Conservation (phyloP, 2,113 vertebrate genomes). For the Narcine bancroftii region DNA sequence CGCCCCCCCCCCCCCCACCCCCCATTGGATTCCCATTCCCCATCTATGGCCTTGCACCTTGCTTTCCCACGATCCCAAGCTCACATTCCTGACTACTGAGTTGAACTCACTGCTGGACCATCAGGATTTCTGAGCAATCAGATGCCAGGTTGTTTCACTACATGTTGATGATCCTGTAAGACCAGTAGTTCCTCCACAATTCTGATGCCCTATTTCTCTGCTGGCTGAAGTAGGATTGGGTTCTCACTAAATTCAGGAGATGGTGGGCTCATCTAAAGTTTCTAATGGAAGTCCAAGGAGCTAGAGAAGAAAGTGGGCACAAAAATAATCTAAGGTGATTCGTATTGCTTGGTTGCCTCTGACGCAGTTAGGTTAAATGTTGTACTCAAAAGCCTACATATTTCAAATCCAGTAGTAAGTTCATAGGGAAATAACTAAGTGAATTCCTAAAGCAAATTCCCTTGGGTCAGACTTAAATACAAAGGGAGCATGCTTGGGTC, state of each 20-base stretch:
- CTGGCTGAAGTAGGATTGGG: not conserved
- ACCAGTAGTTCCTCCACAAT: not conserved
- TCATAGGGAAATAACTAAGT: not conserved
- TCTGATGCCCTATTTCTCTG: not conserved
- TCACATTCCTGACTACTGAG: too few relatives aligned
- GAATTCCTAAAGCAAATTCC: not conserved
- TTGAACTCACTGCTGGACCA: too few relatives aligned
- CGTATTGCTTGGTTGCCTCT: not conserved
- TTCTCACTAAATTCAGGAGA: not conserved
- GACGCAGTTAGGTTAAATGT: too few relatives aligned
- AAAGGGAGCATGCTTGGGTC: not conserved
- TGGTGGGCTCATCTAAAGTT: not conserved
- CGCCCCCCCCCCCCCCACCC: too few relatives aligned
- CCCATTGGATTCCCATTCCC: too few relatives aligned
- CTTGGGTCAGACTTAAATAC: not conserved
- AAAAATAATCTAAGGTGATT: not conserved
- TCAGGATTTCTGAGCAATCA: too few relatives aligned
- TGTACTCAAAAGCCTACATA: too few relatives aligned
- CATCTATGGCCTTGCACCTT: too few relatives aligned
- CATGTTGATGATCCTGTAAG: not conserved
- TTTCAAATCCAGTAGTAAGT: too few relatives aligned
- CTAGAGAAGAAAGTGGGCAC: not conserved
- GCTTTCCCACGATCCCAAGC: too few relatives aligned
- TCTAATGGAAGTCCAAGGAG: not conserved
- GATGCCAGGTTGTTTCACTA: too few relatives aligned